Base-by-base conservation (phyloP, 1,140 invertebrate species). In the Dufourea novaeangliae region DNA sequence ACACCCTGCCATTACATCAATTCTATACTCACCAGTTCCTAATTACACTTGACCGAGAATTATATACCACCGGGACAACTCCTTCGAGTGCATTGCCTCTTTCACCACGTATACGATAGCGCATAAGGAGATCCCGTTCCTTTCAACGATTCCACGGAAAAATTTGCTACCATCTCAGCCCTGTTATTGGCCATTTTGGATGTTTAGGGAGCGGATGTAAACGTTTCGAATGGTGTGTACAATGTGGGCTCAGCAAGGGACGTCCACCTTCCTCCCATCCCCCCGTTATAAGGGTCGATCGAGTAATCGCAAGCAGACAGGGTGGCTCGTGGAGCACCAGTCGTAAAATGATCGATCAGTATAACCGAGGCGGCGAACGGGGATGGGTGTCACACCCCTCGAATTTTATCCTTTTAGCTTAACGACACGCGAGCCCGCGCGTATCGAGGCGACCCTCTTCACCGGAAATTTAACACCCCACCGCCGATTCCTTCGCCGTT, bases 391-490 rank as follows among this genome's bases (percentile, higher is more conserved):
- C 37, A 34, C 71, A 25, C 46, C 59, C 59, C 44, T 0, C 25
- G 22, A 73, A 73, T 73, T 73, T 64, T 41, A 56, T 39, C 61
- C 62, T 66, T 66, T 64, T 27, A 32, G 54, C 22, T 8, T 27
- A 62, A 62, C 57, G 25, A 22, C 20, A 5, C 34, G 3, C 25
- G 37, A 29, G 11, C 4, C 14, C 29, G 1, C 5, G 2, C 25
- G 12, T 56, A n/a, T n/a, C n/a, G n/a, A n/a, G n/a, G n/a, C n/a
- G n/a, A n/a, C n/a, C 29, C 52, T 29, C 54, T 27, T 14, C 11
- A 1, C 34, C 17, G 5, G 37, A 61, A 61, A 61, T 71, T 34
- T 32, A 32, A 44, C 37, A n/a, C n/a, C n/a, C n/a, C n/a, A n/a
- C 25, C 27, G 17, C 37, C 17, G 3, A 29, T 37, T 7, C 17